Percentiles rank a stretch among this genome's conserved stretches.
phyloP scores from a whole-genome alignment of 2,888 invertebrate species.

The Cancer borealis region DNA sequence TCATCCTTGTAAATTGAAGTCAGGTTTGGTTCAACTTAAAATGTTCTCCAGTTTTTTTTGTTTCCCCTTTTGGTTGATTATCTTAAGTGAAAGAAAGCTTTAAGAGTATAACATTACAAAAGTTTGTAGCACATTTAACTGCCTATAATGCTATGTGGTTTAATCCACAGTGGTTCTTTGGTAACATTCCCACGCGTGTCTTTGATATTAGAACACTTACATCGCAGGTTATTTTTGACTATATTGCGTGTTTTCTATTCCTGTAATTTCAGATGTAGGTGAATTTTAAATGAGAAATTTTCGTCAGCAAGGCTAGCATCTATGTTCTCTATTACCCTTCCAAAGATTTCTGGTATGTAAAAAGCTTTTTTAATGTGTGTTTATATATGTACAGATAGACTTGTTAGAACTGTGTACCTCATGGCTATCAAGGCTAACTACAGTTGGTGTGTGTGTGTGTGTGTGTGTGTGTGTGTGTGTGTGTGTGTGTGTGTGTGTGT shows the following conservation, averaged over 20 bases:
- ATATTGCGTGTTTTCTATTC: constrained; percentile 18
- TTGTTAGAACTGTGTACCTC: constrained; percentile 75
- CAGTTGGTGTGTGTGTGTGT: neutral
- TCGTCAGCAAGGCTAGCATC: constrained; percentile 36
- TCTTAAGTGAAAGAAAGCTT: neutral
- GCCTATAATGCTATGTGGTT: constrained; percentile 3
- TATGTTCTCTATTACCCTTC: constrained; percentile 63
- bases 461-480: constrained; percentile 1
- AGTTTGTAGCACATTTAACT: neutral
- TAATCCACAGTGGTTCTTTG: constrained; percentile 2
- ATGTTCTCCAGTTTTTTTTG: neutral
- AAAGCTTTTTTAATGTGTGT: constrained; percentile 62
- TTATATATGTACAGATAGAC: constrained; percentile 73
- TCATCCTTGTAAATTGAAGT: neutral
- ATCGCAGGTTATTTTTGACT: constrained; percentile 43
- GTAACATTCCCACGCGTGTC: constrained; percentile 62
- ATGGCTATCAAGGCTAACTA: constrained; percentile 69
- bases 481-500: constrained; percentile 1
- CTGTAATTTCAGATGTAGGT: constrained; percentile 12
- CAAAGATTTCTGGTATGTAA: constrained; percentile 71
- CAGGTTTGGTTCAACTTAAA: neutral
- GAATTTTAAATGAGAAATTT: neutral
- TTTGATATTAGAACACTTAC: constrained; percentile 58
- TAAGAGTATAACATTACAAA: neutral
- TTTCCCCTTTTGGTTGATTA: neutral